These are phyloP conservation scores for Bubo bubo DNA, from an alignment of 2,113 vertebrate species.

Conservation along the genomic window DNA sequence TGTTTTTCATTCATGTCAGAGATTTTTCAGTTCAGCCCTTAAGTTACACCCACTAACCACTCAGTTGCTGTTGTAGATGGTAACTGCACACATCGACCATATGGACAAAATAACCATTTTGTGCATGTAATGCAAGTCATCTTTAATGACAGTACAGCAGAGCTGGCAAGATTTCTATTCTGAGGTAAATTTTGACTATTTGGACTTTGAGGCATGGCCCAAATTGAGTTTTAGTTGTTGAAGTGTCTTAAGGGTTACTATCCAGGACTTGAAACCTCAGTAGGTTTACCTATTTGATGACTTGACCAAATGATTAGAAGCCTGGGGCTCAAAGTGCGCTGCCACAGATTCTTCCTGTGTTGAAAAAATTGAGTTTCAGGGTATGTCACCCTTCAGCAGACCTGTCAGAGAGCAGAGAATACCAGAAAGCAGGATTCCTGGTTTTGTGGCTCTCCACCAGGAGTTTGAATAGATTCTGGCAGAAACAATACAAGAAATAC, in stretches of 20 bases:
- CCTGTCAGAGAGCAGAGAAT: background rate
- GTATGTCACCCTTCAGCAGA: background rate
- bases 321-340: background rate
- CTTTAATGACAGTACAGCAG: background rate
- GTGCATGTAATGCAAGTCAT: background rate
- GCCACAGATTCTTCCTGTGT: background rate
- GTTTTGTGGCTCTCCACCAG: background rate
- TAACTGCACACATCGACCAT: background rate
- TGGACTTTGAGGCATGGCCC: rapidly evolving
- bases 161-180: background rate
- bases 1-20: background rate
- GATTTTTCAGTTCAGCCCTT: background rate
- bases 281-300: background rate
- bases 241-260: background rate
- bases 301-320: background rate
- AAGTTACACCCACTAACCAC: background rate
- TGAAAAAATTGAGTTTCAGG: background rate
- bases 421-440: background rate
- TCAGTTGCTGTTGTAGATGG: background rate
- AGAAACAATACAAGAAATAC: background rate
- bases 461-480: background rate
- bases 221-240: background rate
- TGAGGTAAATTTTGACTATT: background rate
- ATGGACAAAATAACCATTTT: background rate
- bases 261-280: rapidly evolving